These are phyloP conservation scores for Coregonus sp. DNA, from an alignment of 2,797 vertebrate genomes.

Conservation along the genomic window DNA sequence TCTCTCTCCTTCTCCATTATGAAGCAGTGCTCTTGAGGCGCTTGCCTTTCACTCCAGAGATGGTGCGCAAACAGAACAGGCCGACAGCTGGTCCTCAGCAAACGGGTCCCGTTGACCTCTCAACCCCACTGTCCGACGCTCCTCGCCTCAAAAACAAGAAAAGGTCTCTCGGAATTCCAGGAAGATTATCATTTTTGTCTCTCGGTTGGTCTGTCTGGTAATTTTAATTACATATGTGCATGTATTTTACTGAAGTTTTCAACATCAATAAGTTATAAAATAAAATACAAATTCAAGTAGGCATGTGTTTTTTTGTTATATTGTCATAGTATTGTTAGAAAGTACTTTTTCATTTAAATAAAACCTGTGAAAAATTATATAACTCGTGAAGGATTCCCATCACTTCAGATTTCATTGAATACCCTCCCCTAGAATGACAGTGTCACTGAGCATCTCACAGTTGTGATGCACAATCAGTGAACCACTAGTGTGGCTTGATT, in stretches of 20 bases:
- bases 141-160: slow-evolving; percentile 64
- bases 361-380: background rate
- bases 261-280: background rate
- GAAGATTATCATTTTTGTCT: slow-evolving; percentile 76
- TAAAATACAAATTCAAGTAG: background rate
- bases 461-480: slow-evolving; percentile 27
- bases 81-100: slow-evolving; percentile 79
- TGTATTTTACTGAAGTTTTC: background rate
- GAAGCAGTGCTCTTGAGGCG: slow-evolving; percentile 67
- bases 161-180: slow-evolving; percentile 70
- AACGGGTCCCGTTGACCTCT: slow-evolving; percentile 79
- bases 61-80: slow-evolving; percentile 75
- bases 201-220: slow-evolving; percentile 48
- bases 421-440: slow-evolving; percentile 23
- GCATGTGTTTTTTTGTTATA: background rate
- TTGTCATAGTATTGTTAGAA: background rate
- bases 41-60: slow-evolving; percentile 73
- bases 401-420: slow-evolving; percentile 5
- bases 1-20: slow-evolving; percentile 60
- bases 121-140: slow-evolving; percentile 76
- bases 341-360: background rate
- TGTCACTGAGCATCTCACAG: slow-evolving; percentile 9
- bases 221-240: slow-evolving; percentile 19
- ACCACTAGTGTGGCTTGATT: background rate
- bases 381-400: background rate